Evolutionary conservation across 2,113 vertebrate genomes (phyloP).

Genomic region (Perca flavescens): DNA sequence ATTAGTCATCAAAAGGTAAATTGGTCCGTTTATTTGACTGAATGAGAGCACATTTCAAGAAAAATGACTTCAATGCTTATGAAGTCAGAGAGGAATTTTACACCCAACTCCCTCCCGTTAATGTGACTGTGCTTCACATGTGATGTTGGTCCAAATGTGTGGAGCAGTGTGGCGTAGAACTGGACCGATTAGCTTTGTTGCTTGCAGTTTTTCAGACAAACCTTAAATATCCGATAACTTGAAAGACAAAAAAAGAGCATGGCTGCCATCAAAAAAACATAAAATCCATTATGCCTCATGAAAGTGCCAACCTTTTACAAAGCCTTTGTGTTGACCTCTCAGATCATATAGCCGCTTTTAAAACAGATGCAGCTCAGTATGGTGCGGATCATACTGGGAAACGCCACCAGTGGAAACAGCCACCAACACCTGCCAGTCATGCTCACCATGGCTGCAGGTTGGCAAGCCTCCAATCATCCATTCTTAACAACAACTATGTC

Average conservation of each 20-base stretch:
- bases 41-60: constrained; percentile 46
- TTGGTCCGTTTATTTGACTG: constrained; percentile 52
- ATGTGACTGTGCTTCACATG: background rate
- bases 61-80: constrained; percentile 36
- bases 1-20: constrained; percentile 53
- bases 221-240: constrained; percentile 30
- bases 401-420: constrained; percentile 54
- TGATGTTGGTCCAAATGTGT: constrained; percentile 28
- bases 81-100: constrained; percentile 45
- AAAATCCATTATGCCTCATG: constrained; percentile 12
- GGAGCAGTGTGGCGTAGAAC: constrained; percentile 3
- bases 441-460: constrained; percentile 62
- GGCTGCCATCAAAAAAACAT: constrained; percentile 32
- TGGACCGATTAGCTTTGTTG: constrained; percentile 25
- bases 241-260: constrained; percentile 36
- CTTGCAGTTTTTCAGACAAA: background rate
- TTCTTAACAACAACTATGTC: constrained; percentile 67
- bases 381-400: constrained; percentile 33
- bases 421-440: constrained; percentile 65
- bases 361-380: constrained; percentile 40
- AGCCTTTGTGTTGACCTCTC: constrained; percentile 28
- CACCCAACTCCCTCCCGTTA: constrained; percentile 15
- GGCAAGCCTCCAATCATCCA: constrained; percentile 64
- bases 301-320: constrained; percentile 31
- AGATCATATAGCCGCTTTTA: constrained; percentile 20